A percentile compares a stretch with the other conserved stretches of the same genome.
phyloP scores from a whole-genome alignment of 2,113 vertebrate genomes.

The Gallinago paraguaiae region DNA sequence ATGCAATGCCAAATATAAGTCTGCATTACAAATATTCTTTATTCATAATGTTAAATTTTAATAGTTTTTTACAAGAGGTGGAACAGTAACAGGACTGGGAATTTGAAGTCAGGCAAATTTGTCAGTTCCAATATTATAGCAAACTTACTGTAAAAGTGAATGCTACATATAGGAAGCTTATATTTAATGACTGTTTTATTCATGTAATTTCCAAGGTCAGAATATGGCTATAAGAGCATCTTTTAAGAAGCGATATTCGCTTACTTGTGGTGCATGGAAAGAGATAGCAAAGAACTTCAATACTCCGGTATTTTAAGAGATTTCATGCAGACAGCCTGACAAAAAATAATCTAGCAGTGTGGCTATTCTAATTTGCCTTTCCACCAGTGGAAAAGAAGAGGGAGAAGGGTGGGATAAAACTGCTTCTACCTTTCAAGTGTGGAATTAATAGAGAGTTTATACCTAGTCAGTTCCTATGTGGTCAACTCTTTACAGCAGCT shows the following conservation, averaged over 20 bases:
- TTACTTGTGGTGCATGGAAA: not conserved
- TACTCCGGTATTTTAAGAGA: not conserved
- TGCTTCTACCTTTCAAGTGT: not conserved
- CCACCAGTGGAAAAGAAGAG: not conserved
- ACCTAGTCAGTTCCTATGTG: not conserved
- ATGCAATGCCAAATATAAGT: not conserved
- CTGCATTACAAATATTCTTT: not conserved
- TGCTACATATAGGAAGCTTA: not conserved
- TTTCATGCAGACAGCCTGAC: not conserved
- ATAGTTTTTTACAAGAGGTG: not conserved
- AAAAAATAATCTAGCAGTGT: not conserved
- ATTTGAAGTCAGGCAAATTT: not conserved
- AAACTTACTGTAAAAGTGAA: not conserved
- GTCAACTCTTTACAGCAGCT: not conserved
- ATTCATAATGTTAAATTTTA: not conserved
- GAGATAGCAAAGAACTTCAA: not conserved
- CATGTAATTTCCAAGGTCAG: not conserved
- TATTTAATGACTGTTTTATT: not conserved
- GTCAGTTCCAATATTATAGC: not conserved
- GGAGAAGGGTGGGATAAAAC: not conserved
- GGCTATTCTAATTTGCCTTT: not conserved
- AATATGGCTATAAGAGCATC: not conserved
- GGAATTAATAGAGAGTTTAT: not conserved
- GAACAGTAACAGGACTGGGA: not conserved
- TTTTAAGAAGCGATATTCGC: not conserved